A percentile compares a stretch with the other conserved stretches of the same genome.
Evolutionary conservation across 2,888 invertebrate genomes (phyloP).

Genomic region (Pyrrhia umbra): DNA sequence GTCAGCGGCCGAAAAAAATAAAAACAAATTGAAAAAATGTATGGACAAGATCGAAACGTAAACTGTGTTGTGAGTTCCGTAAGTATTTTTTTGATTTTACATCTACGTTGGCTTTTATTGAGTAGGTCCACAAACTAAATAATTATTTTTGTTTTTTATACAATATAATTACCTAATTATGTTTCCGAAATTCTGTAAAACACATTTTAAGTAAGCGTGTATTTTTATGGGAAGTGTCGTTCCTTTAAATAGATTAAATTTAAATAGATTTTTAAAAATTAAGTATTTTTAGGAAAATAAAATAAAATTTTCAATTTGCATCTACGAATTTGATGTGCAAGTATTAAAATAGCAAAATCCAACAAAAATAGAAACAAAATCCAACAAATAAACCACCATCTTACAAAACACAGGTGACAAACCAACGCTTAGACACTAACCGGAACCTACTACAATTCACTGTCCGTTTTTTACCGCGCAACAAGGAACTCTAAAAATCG

Average conservation of each 20-base stretch:
- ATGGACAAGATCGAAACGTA: conserved; percentile 41
- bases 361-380: neutral
- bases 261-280: no score
- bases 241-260: no score
- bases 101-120: neutral
- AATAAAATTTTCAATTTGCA: no score
- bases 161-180: no score
- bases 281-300: no score
- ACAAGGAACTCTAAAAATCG: conserved; percentile 79
- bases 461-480: conserved; percentile 29
- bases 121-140: neutral
- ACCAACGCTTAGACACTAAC: conserved; percentile 11
- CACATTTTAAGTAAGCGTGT: no score
- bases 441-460: conserved; percentile 41
- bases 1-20: conserved; percentile 67
- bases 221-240: no score
- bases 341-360: neutral
- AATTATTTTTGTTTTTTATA: no score
- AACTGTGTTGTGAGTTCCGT: conserved; percentile 46
- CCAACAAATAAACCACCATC: neutral
- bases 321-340: neutral
- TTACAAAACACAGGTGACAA: conserved; percentile 24
- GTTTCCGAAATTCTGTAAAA: no score
- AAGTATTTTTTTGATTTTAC: neutral
- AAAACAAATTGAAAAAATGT: conserved; percentile 67